Base-by-base conservation (phyloP, 2,888 invertebrate species). In the Brachyopa scutellaris region DNA sequence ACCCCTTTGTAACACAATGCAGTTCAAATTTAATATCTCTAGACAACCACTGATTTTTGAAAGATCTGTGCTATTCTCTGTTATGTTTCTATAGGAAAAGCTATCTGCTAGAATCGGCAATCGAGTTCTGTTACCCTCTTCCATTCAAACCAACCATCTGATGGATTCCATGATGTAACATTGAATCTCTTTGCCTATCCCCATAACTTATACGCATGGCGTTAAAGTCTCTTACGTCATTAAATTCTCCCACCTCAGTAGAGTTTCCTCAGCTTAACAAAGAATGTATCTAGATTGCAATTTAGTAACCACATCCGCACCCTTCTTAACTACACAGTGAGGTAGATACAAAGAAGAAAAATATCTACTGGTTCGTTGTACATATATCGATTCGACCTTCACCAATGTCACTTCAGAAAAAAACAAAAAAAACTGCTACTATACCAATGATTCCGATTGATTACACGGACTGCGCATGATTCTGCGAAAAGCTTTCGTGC, bases 341-440 rank as follows among this genome's bases (percentile, higher is more conserved):
- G 40, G 21, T 70, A 62, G 53, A 55, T 59, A 67, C 53, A 31
- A 31, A 53, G 55, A 13, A 42, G n/a, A n/a, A n/a, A 53, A 36
- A 49, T 31, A 9, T n/a, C 26, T 11, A 7, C 19, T 1, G 8
- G 9, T 21, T 57, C 15, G 17, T 31, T 53, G 38, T n/a, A n/a
- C n/a, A n/a, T 26, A 47, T 36, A 80, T 62, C 36, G 59, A 6
- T 76, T 76, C 26, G 82, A 82, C 82, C 82, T 82, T 77, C 53
- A 59, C 21, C 82, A 82, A 82, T 82, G 82, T 82, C 82, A 74
- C 26, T 57, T 15, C n/a, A n/a, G n/a, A n/a, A 70, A 45, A 66
- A 26, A 5, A 26, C 6, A 26, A 26, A 26, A 64, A 57, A 64
- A 69, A n/a, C n/a, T n/a, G 26, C 62, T 59, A 4, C 38, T 19